These are phyloP conservation scores for Prunella himalayana DNA, from an alignment of 2,113 vertebrate genomes.

Conservation along the genomic window DNA sequence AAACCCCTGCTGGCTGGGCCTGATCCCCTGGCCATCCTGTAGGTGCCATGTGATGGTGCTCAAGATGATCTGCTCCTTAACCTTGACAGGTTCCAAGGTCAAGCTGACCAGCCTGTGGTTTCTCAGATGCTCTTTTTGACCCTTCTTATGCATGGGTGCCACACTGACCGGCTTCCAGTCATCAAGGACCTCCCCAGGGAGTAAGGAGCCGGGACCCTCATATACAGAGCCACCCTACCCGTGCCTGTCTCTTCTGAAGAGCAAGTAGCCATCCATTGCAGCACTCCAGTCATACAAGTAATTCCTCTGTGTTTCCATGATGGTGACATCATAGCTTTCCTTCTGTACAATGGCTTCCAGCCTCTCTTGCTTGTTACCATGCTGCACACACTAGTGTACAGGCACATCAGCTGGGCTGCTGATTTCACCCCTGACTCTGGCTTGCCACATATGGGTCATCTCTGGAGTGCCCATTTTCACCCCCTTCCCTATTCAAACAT, in stretches of 20 bases:
- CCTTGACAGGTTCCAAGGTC: not conserved
- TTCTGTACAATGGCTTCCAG: not conserved
- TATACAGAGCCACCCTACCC: not conserved
- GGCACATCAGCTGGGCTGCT: not conserved
- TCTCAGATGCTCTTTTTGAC: accelerated
- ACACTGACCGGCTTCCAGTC: not conserved
- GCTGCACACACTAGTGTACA: not conserved
- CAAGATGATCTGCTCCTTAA: not conserved
- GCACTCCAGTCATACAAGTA: not conserved
- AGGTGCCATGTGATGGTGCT: too few relatives aligned
- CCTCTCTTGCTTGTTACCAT: not conserved
- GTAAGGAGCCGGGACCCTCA: not conserved
- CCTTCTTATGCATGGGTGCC: not conserved
- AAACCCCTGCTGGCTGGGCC: not conserved
- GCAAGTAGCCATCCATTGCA: not conserved
- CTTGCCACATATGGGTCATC: not conserved
- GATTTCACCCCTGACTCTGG: not conserved
- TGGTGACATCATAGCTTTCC: not conserved
- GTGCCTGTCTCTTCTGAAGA: not conserved
- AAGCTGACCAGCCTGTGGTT: not conserved
- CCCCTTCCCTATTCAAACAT: not conserved
- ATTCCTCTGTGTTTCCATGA: not conserved
- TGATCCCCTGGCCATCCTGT: not conserved
- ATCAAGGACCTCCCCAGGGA: not conserved
- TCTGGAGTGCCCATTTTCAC: not conserved